Conservation (phyloP, 2,113 vertebrate species). For the Rhinogobius similis region DNA sequence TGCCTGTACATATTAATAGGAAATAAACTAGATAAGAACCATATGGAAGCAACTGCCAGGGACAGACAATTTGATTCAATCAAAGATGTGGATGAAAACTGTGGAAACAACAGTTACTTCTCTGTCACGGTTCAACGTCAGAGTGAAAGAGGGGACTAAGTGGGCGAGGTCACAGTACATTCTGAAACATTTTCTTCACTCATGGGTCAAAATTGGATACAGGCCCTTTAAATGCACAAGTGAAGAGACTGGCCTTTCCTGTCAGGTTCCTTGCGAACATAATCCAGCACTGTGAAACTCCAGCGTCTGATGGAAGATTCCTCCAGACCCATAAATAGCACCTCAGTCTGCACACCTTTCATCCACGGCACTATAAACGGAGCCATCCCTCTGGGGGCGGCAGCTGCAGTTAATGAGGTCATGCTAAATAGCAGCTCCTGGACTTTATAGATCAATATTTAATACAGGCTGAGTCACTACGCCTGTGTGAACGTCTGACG, state of each 20-base stretch:
- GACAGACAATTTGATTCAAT: no score
- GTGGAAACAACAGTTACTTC: no score
- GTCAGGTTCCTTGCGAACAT: conserved; percentile 2
- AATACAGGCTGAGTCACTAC: conserved; percentile 73
- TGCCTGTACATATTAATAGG: no score
- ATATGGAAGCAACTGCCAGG: no score
- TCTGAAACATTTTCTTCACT: neutral
- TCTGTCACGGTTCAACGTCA: no score
- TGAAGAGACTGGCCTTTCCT: conserved; percentile 17
- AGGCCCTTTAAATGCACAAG: neutral
- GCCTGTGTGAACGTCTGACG: conserved; percentile 33
- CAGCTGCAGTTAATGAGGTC: conserved; percentile 74
- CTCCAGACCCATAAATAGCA: conserved; percentile 70
- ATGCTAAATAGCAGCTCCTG: conserved; percentile 73
- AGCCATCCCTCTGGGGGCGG: conserved; percentile 64
- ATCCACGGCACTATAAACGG: conserved; percentile 68
- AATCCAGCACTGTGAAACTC: conserved; percentile 26
- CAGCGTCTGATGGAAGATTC: conserved; percentile 66
- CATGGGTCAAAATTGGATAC: neutral
- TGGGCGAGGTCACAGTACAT: neutral
- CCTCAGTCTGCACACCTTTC: conserved; percentile 60
- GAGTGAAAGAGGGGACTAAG: no score
- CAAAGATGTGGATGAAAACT: no score
- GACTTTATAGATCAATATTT: conserved; percentile 79
- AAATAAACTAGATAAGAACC: no score